A percentile compares a stretch with the other conserved stretches of the same genome.
phyloP scores from a whole-genome alignment of 1,140 invertebrate species.

The Drosophila subpulchrella region DNA sequence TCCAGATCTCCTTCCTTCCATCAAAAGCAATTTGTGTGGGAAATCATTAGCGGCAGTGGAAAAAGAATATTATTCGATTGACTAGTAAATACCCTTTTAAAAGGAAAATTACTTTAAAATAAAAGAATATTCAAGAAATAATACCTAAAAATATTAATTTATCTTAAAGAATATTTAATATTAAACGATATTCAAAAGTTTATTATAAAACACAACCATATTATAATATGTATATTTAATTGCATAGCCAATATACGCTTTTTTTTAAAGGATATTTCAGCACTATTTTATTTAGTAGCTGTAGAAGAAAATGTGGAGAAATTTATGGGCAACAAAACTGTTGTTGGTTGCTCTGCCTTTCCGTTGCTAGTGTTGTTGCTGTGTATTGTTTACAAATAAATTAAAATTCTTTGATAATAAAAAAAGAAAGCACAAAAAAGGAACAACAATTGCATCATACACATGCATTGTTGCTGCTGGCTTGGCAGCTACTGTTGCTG shows the following conservation, averaged over 20 bases:
- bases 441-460: slow-evolving; percentile 57
- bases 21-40: slow-evolving; percentile 63
- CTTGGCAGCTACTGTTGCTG: slow-evolving; percentile 17
- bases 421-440: slow-evolving; percentile 42
- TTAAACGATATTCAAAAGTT: background rate
- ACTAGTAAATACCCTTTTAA: background rate
- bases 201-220: background rate
- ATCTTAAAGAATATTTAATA: too few species aligned
- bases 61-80: background rate
- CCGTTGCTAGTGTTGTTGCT: slow-evolving; percentile 11
- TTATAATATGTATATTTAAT: background rate
- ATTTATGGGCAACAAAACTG: slow-evolving; percentile 17
- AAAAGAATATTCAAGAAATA: background rate
- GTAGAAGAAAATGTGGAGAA: background rate
- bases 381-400: slow-evolving; percentile 77
- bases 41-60: slow-evolving; percentile 49
- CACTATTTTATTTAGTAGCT: background rate
- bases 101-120: too few species aligned
- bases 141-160: background rate
- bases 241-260: background rate
- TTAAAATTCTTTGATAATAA: slow-evolving; percentile 81
- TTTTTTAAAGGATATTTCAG: background rate
- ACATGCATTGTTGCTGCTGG: slow-evolving; percentile 16
- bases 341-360: slow-evolving; percentile 7
- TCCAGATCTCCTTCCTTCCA: slow-evolving; percentile 29